phyloP scores from a whole-genome alignment of 2,797 vertebrate genomes.

The Enteromius viviparus region DNA sequence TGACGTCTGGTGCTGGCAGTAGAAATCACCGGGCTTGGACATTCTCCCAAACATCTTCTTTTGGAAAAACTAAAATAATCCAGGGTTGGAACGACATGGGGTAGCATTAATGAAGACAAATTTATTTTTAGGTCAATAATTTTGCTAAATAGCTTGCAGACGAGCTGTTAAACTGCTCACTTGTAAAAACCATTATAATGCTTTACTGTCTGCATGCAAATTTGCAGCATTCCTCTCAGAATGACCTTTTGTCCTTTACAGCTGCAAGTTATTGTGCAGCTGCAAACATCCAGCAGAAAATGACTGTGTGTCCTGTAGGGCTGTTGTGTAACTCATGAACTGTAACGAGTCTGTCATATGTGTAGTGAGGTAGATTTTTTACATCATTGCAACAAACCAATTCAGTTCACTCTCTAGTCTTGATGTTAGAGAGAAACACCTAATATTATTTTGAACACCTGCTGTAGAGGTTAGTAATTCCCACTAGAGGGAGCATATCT shows the following conservation, averaged over 20 bases:
- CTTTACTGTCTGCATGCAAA: constrained; percentile 5
- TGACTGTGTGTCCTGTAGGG: constrained; percentile 13
- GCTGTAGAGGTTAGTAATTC: constrained; percentile 20
- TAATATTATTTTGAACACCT: constrained; percentile 44
- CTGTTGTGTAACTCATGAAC: constrained; percentile 25
- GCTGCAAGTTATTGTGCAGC: constrained; percentile 11
- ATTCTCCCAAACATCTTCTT: constrained; percentile 7
- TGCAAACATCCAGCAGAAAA: neutral
- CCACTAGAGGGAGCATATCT: constrained; percentile 40
- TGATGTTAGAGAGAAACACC: constrained; percentile 20
- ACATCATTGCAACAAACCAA: constrained; percentile 21
- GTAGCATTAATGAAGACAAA: neutral
- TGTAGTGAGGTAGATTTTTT: constrained; percentile 29
- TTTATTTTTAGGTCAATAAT: constrained; percentile 21
- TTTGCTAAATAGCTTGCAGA: neutral
- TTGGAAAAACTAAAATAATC: neutral
- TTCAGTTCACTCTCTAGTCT: constrained; percentile 19
- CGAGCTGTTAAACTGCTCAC: constrained; percentile 12
- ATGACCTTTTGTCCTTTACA: constrained; percentile 29
- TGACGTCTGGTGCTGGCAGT: neutral
- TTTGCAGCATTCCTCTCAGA: neutral
- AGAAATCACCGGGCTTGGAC: neutral
- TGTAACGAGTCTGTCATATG: constrained; percentile 43
- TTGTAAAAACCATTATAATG: constrained; percentile 23
- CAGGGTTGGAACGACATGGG: neutral